Base-by-base conservation (phyloP, 2,888 invertebrate genomes). In the Yponomeuta malinellus region DNA sequence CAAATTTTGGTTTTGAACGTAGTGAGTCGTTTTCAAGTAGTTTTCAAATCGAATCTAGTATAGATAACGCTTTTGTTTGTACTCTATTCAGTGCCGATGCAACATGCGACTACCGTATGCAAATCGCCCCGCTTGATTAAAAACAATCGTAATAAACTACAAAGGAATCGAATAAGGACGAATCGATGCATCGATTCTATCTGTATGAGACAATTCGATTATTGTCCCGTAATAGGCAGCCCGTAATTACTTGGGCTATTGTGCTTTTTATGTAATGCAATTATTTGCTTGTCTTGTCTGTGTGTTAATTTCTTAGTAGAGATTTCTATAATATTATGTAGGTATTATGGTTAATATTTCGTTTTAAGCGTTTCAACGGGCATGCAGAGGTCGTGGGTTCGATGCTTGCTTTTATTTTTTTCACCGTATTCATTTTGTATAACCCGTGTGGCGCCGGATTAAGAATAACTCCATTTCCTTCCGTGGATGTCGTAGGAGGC, bases 201-300 rank as follows among this genome's bases (percentile, higher is more conserved):
- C 82, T 74, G 52, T 65, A 48, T 48, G 65, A 68, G 68, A 68
- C 67, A 71, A 71, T 74, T 76, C 84, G 88, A 89, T 89, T 88
- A 84, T 86, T 88, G 86, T 88, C 82, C 90, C 89, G 81, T 88
- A 89, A 83, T 87, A 86, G 89, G 89, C 80, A 83, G 76, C 78
- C 78, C 75, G 83, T 90, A 90, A 90, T 90, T 90, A 88, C 86
- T 82, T 74, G 77, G 76, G 81, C 81, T 86, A 88, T 88, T 88
- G 88, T 87, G 29, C 63, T 69, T 70, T 68, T 63, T 63, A 65
- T 31, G 77, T 82, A 79, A 78, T 76, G 74, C 76, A 77, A 83
- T 83, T 84, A 85, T 86, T 85, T 81, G 72, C 72, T 67, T 73
- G 72, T 66, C 64, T 23, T 71, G 68, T 71, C 48, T 48, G 64